phyloP scores from a whole-genome alignment of 2,888 invertebrate species.

The Pollenia labialis region DNA sequence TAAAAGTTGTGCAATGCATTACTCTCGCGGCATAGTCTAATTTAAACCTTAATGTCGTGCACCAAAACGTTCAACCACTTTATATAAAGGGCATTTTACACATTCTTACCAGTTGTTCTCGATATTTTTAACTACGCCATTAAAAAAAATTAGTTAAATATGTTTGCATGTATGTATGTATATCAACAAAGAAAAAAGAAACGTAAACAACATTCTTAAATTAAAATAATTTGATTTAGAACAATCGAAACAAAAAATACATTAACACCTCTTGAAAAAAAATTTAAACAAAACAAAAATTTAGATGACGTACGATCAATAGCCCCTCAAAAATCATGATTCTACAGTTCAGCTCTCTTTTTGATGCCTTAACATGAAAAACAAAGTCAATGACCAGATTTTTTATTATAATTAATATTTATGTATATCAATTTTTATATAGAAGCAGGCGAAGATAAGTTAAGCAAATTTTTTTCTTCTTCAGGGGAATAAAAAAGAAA shows the following conservation, averaged over 20 bases:
- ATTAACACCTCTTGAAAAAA: conserved; percentile 25
- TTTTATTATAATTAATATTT: conserved; percentile 14
- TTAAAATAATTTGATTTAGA: conserved; percentile 30
- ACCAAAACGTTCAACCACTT: not conserved
- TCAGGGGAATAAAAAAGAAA: not conserved
- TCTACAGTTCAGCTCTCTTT: not conserved
- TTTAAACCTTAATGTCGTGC: no score
- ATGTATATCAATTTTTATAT: conserved; percentile 14
- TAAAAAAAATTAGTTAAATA: not conserved
- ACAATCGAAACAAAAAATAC: conserved; percentile 9
- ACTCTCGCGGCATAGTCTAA: no score
- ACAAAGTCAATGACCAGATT: conserved; percentile 53
- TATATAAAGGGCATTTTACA: not conserved
- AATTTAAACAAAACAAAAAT: conserved; percentile 11
- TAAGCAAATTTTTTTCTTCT: not conserved
- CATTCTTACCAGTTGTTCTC: no score
- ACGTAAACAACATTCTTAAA: conserved; percentile 4
- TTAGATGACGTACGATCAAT: conserved; percentile 26
- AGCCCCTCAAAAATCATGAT: not conserved
- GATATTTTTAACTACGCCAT: conserved; percentile 7
- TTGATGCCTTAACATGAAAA: not conserved
- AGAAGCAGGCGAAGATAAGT: conserved; percentile 21
- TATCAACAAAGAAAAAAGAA: not conserved
- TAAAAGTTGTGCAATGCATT: no score
- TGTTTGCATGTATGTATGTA: no score